Conservation (phyloP, 2,797 vertebrate genomes). For the Centroberyx gerrardi region DNA sequence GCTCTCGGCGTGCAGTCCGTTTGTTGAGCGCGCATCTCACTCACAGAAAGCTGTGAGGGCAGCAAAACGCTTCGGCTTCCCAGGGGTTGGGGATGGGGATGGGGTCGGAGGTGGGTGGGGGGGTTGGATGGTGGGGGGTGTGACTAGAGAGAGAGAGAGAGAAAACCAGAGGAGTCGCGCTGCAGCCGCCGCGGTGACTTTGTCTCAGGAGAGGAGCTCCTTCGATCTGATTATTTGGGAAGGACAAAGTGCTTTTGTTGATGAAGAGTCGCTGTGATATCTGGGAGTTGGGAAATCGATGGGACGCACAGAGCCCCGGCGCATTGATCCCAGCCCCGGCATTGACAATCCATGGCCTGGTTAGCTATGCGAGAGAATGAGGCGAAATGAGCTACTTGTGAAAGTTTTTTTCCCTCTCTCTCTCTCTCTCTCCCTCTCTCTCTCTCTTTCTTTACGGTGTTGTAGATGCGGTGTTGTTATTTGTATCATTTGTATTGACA, state of each 20-base stretch:
- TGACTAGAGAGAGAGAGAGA: background rate
- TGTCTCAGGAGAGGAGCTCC: conserved; percentile 79
- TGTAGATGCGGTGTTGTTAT: conserved; percentile 74
- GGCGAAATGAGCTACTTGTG: conserved; percentile 88
- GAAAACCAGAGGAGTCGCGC: background rate
- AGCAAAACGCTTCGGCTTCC: conserved; percentile 62
- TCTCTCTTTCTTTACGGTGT: conserved; percentile 57
- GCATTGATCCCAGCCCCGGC: conserved; percentile 86
- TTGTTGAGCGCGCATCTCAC: conserved; percentile 66
- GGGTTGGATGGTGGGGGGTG: background rate
- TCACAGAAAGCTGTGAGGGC: conserved; percentile 58
- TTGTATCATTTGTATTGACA: conserved; percentile 88
- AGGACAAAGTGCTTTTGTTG: conserved; percentile 92
- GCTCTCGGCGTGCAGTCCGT: conserved; percentile 56
- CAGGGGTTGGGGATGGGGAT: background rate
- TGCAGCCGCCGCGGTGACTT: conserved; percentile 68
- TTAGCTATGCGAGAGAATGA: conserved; percentile 87
- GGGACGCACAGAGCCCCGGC: conserved; percentile 85
- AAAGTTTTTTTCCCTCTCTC: conserved; percentile 79
- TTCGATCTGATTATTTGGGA: conserved; percentile 91
- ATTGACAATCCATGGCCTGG: conserved; percentile 91
- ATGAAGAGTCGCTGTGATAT: conserved; percentile 90
- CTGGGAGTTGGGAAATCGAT: conserved; percentile 91
- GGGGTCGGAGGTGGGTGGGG: background rate
- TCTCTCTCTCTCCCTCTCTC: conserved; percentile 23